These are phyloP conservation scores for Homarus americanus DNA, from an alignment of 1,140 invertebrate genomes.

Conservation along the genomic window DNA sequence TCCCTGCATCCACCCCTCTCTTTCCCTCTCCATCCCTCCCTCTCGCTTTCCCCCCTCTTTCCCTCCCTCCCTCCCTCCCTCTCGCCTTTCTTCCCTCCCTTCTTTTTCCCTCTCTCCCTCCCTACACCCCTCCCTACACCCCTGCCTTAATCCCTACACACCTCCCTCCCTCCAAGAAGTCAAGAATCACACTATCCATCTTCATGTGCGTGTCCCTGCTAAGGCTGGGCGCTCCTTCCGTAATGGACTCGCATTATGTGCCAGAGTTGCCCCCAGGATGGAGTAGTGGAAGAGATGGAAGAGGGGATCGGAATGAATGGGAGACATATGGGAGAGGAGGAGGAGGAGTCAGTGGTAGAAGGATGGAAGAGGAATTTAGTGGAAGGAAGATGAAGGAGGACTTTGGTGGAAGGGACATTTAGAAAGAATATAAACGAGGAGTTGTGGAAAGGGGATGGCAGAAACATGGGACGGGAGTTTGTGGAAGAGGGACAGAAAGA, in stretches of 20 bases:
- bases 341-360: neutral
- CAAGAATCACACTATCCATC: constrained; percentile 1
- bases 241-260: constrained; percentile 3
- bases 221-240: neutral
- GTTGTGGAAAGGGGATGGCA: too few relatives aligned
- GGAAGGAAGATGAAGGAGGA: neutral
- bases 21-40: too few relatives aligned
- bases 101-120: neutral
- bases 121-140: too few relatives aligned
- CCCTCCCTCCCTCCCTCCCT: too few relatives aligned
- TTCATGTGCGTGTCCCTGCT: neutral
- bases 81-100: too few relatives aligned
- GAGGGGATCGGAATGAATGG: neutral
- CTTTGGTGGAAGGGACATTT: neutral
- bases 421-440: neutral
- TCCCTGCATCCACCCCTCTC: too few relatives aligned
- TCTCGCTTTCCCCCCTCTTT: too few relatives aligned
- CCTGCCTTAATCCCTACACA: neutral
- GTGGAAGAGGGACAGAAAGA: too few relatives aligned
- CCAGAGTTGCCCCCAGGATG: neutral
- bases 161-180: neutral
- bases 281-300: neutral
- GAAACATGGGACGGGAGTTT: too few relatives aligned
- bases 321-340: too few relatives aligned
- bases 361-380: neutral